Evolutionary conservation across 2,888 invertebrate species (phyloP), one percentile per base, ranked within the genome.

Genomic region (Mythimna ferrago): DNA sequence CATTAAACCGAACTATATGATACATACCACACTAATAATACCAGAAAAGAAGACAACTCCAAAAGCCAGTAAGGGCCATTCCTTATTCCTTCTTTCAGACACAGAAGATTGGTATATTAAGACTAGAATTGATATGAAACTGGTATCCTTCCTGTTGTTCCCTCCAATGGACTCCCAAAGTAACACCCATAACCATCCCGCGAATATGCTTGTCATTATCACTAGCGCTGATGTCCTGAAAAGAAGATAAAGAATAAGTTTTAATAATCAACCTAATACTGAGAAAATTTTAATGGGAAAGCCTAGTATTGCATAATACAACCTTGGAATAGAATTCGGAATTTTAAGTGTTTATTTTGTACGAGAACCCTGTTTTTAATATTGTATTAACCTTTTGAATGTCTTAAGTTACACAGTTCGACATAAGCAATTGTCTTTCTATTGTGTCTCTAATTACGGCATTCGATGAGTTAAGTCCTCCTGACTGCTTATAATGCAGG

Each of bases 171-270:
- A 92, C 73, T 97, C 97, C 92, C 97, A 97, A 71, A 97, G 89
- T 58, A 97, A 91, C 4, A 97, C 96, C 88, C 97, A 97, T 3
- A 97, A 90, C 90, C 97, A 94, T 2, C 97, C 97, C 19, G 97
- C 94, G 32, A 97, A 87, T 56, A 97, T 90, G 84, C 97, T 97
- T 53, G 95, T 92, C 78, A 97, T 91, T 68, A 97, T 96, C 62
- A 97, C 96, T 71, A 97, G 94, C 21, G 97, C 93, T 54, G 97
- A 97, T 67, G 97, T 97, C 97, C 97, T 97, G 93, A 63, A 96
- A 96, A 56, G 6, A 1, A n/a, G 1, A 72, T 51, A 68, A 1
- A 10, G 11, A 38, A 44, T 7, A 26, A 2, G 7, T 38, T 38
- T 38, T 9, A 38, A 7, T 38, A 9, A 9, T 38, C 38, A 38